These are phyloP conservation scores for Aplodontia rufa DNA, from an alignment of 2,113 vertebrate genomes.

Conservation along the genomic window DNA sequence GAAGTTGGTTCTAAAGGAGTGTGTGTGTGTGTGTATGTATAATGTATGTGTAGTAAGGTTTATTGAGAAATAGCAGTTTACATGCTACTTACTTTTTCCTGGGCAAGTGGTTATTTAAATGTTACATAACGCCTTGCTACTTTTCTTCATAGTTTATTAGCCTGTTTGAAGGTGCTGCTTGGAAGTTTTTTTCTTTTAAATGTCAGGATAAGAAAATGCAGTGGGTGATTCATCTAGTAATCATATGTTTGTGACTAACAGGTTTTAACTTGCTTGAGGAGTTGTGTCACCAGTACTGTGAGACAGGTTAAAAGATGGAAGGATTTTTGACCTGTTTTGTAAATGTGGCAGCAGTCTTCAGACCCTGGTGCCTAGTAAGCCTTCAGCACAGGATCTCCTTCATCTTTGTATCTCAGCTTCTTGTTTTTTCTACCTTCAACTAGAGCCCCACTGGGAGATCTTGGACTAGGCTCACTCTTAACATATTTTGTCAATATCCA, in stretches of 20 bases:
- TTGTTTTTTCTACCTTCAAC: neutral
- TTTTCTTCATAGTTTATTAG: neutral
- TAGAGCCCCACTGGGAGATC: neutral
- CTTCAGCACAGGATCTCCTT: neutral
- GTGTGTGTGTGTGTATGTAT: neutral
- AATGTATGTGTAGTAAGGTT: neutral
- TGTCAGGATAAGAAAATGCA: neutral
- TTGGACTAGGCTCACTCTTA: no score
- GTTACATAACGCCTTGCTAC: neutral
- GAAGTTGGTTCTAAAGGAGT: neutral
- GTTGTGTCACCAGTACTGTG: neutral
- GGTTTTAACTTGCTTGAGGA: constrained; percentile 36
- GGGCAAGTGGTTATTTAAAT: neutral
- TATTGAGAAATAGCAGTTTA: neutral
- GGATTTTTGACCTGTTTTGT: neutral
- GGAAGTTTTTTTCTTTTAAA: neutral
- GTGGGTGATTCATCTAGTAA: constrained; percentile 10
- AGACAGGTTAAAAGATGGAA: neutral
- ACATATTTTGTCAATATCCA: no score
- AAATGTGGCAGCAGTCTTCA: neutral
- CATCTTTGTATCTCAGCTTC: neutral
- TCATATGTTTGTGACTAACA: neutral
- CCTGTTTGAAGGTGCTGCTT: neutral
- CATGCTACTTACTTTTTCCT: neutral
- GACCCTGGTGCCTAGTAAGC: neutral